phyloP scores from a whole-genome alignment of 1,140 invertebrate genomes.

The Aphelenchoides besseyi region DNA sequence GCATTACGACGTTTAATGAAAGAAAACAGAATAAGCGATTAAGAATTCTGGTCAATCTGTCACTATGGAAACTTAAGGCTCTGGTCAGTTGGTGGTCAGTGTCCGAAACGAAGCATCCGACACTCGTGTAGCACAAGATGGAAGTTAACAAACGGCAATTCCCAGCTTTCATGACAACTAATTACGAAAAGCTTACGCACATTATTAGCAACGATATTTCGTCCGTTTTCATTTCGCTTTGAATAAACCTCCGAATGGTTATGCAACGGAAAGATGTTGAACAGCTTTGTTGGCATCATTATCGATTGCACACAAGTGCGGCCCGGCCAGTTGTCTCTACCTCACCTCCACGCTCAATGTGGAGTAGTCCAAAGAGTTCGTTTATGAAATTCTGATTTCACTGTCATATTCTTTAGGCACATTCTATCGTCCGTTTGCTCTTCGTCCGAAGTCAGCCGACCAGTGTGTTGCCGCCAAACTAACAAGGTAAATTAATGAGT shows the following conservation, averaged over 20 bases:
- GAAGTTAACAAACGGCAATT: neutral
- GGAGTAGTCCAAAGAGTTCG: constrained; percentile 11
- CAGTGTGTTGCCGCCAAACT: neutral
- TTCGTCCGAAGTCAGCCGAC: neutral
- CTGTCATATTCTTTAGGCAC: constrained; percentile 2
- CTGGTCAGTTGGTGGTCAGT: too few species aligned
- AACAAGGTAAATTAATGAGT: neutral
- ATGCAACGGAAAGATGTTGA: constrained; percentile 17
- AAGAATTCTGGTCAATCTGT: too few species aligned
- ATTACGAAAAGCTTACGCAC: neutral
- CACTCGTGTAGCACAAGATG: neutral
- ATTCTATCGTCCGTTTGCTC: constrained; percentile 8
- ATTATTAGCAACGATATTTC: too few species aligned
- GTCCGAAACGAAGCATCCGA: neutral
- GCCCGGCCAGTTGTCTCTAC: constrained; percentile 5
- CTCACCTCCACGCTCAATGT: constrained; percentile 14
- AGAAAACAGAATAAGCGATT: too few species aligned
- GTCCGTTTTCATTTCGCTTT: too few species aligned
- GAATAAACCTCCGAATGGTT: neutral
- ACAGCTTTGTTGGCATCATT: constrained; percentile 11
- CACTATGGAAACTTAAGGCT: too few species aligned
- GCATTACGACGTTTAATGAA: too few species aligned
- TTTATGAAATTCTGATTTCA: constrained; percentile 7
- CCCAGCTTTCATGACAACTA: neutral
- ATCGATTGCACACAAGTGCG: constrained; percentile 6